Percentiles rank a stretch among this genome's conserved stretches.
Conservation (phyloP, 2,888 invertebrate genomes). For the Epinotia bilunana region DNA sequence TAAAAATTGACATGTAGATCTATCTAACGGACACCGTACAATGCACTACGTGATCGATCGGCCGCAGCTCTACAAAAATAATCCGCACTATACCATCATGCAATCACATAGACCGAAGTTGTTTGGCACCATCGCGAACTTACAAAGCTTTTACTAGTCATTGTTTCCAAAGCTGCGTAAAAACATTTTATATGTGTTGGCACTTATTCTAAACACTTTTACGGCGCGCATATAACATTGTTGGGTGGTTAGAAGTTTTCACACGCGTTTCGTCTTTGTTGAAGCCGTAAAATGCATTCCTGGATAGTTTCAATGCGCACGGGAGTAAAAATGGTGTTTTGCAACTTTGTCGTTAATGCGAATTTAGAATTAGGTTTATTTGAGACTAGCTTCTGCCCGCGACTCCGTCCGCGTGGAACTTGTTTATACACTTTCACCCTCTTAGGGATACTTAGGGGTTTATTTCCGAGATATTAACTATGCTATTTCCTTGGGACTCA, state of each 20-base stretch:
- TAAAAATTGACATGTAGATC: too few relatives aligned
- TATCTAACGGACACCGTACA: too few relatives aligned
- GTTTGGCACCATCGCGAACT: neutral
- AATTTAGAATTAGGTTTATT: neutral
- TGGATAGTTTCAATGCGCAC: neutral
- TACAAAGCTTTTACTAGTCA: neutral
- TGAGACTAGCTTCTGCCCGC: neutral
- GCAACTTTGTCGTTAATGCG: constrained; percentile 8
- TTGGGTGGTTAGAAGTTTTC: constrained; percentile 13
- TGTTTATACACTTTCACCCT: too few relatives aligned
- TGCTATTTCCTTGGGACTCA: too few relatives aligned
- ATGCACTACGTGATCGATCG: too few relatives aligned
- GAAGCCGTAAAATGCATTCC: constrained; percentile 14
- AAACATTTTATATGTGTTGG: neutral
- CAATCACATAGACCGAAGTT: neutral
- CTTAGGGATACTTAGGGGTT: too few relatives aligned
- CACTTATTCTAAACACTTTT: constrained; percentile 9
- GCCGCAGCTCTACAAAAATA: too few relatives aligned
- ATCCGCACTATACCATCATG: too few relatives aligned
- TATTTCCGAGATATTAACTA: too few relatives aligned
- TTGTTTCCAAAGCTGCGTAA: neutral
- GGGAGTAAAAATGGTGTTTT: constrained; percentile 2
- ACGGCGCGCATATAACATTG: neutral
- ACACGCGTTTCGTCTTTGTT: constrained; percentile 11
- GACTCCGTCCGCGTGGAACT: too few relatives aligned